phyloP scores from a whole-genome alignment of 2,797 vertebrate genomes.

The Oreochromis mossambicus region DNA sequence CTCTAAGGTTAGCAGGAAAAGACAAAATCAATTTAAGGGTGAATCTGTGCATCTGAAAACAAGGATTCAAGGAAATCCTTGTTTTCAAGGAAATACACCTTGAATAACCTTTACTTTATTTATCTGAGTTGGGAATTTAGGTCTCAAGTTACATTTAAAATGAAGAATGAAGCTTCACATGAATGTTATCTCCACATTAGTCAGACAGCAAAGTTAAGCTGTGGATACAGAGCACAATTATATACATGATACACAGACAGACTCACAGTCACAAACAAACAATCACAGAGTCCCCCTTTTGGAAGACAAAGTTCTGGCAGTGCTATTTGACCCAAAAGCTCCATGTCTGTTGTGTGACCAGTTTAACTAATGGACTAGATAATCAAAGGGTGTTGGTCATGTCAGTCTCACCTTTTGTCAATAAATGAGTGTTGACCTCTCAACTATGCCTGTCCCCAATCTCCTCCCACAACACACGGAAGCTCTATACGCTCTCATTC shows the following conservation, averaged over 20 bases:
- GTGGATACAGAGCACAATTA: background rate
- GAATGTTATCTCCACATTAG: background rate
- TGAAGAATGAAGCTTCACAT: background rate
- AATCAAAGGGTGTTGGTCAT: constrained; percentile 49
- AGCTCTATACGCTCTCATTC: constrained; percentile 5
- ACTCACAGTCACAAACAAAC: background rate
- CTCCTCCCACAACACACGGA: constrained; percentile 8
- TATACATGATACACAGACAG: background rate
- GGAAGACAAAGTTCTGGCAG: background rate
- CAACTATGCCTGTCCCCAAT: background rate
- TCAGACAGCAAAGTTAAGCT: background rate
- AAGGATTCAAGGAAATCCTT: background rate
- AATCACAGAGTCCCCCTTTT: background rate
- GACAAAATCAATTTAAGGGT: constrained; percentile 16
- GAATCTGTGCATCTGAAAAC: constrained; percentile 11
- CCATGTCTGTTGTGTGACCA: constrained; percentile 26
- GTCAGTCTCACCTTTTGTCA: constrained; percentile 51
- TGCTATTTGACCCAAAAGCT: constrained; percentile 31
- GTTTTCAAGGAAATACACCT: background rate
- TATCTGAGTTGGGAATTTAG: background rate
- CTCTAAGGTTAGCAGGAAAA: background rate
- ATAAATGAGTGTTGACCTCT: constrained; percentile 53
- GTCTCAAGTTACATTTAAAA: background rate
- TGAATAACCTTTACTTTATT: constrained; percentile 9
- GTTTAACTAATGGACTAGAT: constrained; percentile 54